These are phyloP conservation scores for Triplophysa tibetana DNA, from an alignment of 2,113 vertebrate species.

Conservation along the genomic window DNA sequence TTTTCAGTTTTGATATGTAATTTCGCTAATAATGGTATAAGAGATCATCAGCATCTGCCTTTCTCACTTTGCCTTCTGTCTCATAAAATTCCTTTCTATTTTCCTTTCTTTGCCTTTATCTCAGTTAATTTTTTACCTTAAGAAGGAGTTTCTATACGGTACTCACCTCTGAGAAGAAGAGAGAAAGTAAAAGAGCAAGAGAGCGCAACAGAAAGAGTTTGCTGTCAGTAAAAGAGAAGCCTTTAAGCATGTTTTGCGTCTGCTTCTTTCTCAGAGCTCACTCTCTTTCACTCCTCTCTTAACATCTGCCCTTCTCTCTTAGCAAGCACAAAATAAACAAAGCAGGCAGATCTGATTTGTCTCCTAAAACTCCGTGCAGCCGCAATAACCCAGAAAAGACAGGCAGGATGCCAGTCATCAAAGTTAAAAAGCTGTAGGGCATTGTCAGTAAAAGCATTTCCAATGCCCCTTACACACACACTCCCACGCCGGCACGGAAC, in stretches of 20 bases:
- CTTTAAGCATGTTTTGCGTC: slow-evolving; percentile 43
- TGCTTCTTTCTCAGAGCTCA: slow-evolving; percentile 1
- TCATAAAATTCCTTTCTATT: slow-evolving; percentile 20
- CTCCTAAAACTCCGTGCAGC: slow-evolving; percentile 48
- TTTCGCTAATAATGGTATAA: background rate
- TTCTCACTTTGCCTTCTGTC: slow-evolving; percentile 27
- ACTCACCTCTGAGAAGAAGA: slow-evolving; percentile 53
- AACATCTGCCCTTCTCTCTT: slow-evolving; percentile 49
- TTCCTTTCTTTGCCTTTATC: slow-evolving; percentile 42
- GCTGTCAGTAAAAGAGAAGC: slow-evolving; percentile 45
- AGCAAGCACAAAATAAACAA: slow-evolving; percentile 52
- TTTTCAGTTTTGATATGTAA: background rate
- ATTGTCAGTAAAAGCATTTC: slow-evolving; percentile 44
- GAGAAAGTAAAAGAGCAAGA: slow-evolving; percentile 52
- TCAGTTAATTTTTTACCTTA: slow-evolving; percentile 44
- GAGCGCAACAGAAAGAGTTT: slow-evolving; percentile 39
- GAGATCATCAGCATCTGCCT: background rate
- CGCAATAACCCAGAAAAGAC: slow-evolving; percentile 48
- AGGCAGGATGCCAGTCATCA: slow-evolving; percentile 49
- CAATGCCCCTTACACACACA: slow-evolving; percentile 35
- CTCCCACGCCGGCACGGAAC: slow-evolving; percentile 63
- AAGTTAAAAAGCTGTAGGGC: slow-evolving; percentile 42
- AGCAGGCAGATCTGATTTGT: slow-evolving; percentile 52
- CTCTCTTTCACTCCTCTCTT: slow-evolving; percentile 26
- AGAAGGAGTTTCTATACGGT: slow-evolving; percentile 47